Evolutionary conservation across 2,888 invertebrate species (phyloP).

Genomic region (Cylloceria caligata): DNA sequence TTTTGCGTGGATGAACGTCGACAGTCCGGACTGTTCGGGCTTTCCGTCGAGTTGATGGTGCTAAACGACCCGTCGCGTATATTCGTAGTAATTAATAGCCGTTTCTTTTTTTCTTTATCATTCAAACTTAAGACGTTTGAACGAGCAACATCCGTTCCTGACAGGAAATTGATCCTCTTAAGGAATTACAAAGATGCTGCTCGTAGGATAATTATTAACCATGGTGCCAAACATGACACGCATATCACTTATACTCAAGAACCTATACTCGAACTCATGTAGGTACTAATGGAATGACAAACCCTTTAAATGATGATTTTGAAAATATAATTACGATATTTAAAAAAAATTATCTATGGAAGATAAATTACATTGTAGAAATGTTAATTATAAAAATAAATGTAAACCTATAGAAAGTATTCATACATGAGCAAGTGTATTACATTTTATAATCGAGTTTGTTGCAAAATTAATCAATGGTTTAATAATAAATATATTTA

Average conservation of each 20-base stretch:
- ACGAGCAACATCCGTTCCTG: not conserved
- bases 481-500: too few relatives aligned
- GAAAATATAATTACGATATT: not conserved
- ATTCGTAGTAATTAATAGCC: constrained; percentile 41
- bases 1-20: constrained; percentile 3
- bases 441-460: too few relatives aligned
- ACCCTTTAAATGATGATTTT: not conserved
- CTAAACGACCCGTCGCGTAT: constrained; percentile 4
- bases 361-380: too few relatives aligned
- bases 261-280: not conserved
- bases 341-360: too few relatives aligned
- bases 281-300: not conserved
- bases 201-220: constrained; percentile 11
- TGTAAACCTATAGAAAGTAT: too few relatives aligned
- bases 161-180: constrained; percentile 6
- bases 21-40: not conserved
- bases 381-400: too few relatives aligned
- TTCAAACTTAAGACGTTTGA: constrained; percentile 27
- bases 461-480: too few relatives aligned
- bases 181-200: constrained; percentile 6
- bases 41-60: constrained; percentile 18
- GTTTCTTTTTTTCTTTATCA: constrained; percentile 15
- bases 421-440: too few relatives aligned
- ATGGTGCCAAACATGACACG: not conserved
- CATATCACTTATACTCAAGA: not conserved